Evolutionary conservation across 2,888 invertebrate species (phyloP).

Genomic region (Lumbricus terrestris): DNA sequence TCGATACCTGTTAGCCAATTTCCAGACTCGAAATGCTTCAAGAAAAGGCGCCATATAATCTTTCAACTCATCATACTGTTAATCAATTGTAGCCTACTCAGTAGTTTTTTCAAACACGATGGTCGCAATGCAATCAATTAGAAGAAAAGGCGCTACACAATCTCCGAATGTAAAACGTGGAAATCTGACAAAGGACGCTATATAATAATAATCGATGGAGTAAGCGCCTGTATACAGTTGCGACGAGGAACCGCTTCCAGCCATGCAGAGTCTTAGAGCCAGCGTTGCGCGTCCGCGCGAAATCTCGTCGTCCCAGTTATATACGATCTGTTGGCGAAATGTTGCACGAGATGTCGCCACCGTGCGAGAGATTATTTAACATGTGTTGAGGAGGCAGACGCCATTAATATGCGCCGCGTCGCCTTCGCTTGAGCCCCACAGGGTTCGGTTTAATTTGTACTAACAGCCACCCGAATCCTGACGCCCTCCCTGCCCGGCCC

Average conservation of each 20-base stretch:
- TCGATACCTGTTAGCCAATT: neutral
- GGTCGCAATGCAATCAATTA: neutral
- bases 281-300: neutral
- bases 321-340: neutral
- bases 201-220: neutral
- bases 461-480: neutral
- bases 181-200: neutral
- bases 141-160: neutral
- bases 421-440: neutral
- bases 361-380: neutral
- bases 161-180: neutral
- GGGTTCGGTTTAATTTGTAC: constrained; percentile 17
- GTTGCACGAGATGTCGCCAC: neutral
- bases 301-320: neutral
- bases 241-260: too few species aligned
- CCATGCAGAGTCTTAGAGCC: too few species aligned
- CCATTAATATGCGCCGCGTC: neutral
- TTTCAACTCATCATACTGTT: neutral
- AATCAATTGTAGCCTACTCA: neutral
- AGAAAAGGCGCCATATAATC: neutral
- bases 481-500: neutral
- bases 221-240: neutral
- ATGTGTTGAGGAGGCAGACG: neutral
- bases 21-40: neutral
- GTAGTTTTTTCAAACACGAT: too few species aligned